These are phyloP conservation scores for Trypoxylus dichotomus DNA, from an alignment of 1,140 invertebrate species.

Conservation along the genomic window DNA sequence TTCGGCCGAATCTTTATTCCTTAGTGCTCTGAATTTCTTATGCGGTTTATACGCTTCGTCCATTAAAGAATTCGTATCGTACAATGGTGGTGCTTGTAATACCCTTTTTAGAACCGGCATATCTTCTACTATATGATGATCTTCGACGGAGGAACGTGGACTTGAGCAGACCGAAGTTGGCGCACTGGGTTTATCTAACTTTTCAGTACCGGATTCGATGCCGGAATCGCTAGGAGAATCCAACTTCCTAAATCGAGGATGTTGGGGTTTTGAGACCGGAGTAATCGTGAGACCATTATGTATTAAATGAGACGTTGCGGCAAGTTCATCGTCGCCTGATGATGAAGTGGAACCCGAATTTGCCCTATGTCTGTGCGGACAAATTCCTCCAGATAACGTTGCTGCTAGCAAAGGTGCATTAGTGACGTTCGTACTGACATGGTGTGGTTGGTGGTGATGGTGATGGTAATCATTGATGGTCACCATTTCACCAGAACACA, in stretches of 20 bases:
- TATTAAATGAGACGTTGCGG: constrained; percentile 65
- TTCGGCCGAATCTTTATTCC: constrained; percentile 76
- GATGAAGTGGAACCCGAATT: constrained; percentile 74
- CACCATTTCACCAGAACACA: constrained; percentile 66
- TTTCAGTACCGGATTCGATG: constrained; percentile 90
- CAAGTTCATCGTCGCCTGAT: constrained; percentile 76
- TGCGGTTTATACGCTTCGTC: constrained; percentile 93
- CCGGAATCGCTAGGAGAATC: constrained; percentile 91
- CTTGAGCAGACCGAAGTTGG: constrained; percentile 83
- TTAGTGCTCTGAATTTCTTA: constrained; percentile 87
- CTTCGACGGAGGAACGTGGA: constrained; percentile 81
- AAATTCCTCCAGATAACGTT: constrained; percentile 69
- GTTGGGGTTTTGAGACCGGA: constrained; percentile 60
- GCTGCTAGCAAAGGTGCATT: constrained; percentile 75
- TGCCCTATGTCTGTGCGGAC: constrained; percentile 70
- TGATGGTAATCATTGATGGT: constrained; percentile 65
- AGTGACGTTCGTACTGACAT: constrained; percentile 56
- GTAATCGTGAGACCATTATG: constrained; percentile 69
- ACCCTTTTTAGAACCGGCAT: constrained; percentile 93
- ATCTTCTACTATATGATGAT: constrained; percentile 78
- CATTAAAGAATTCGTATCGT: constrained; percentile 87
- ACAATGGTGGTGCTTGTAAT: constrained; percentile 85
- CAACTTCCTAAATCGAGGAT: constrained; percentile 70
- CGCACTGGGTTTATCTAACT: constrained; percentile 71
- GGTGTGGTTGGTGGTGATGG: constrained; percentile 49